Percentiles rank a stretch among this genome's conserved stretches.
These are phyloP conservation scores for Drosophila rhopaloa DNA, from an alignment of 1,140 invertebrate species.

Conservation along the genomic window DNA sequence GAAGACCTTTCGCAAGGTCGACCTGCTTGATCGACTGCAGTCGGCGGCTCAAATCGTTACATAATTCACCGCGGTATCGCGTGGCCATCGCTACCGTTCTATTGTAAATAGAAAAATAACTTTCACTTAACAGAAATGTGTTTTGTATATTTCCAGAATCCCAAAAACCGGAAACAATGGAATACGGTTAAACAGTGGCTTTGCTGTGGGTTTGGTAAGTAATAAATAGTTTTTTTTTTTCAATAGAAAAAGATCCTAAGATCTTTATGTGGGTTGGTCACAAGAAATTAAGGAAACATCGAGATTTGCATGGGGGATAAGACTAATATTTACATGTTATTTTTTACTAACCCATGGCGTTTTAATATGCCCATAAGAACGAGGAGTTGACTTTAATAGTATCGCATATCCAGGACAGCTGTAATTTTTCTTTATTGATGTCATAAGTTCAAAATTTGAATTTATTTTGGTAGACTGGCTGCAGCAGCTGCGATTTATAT, in stretches of 20 bases:
- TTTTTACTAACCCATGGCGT: background rate
- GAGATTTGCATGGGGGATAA: too few species aligned
- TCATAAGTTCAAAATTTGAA: slow-evolving; percentile 6
- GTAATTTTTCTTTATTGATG: slow-evolving; percentile 10
- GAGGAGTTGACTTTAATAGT: slow-evolving; percentile 2
- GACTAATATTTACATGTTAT: background rate
- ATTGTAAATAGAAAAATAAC: slow-evolving; percentile 18
- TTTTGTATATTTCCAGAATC: slow-evolving; percentile 53
- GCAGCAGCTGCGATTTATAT: slow-evolving; percentile 54
- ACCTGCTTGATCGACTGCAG: background rate
- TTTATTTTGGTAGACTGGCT: slow-evolving; percentile 40
- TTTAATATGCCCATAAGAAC: background rate
- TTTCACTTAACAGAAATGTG: slow-evolving; percentile 10
- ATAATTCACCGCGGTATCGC: slow-evolving; percentile 32
- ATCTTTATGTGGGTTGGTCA: background rate
- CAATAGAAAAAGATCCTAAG: too few species aligned
- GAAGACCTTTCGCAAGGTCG: slow-evolving; percentile 13
- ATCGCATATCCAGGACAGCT: slow-evolving; percentile 52
- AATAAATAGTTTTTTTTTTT: background rate
- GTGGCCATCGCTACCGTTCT: slow-evolving; percentile 28
- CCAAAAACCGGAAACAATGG: slow-evolving; percentile 49
- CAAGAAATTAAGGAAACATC: background rate
- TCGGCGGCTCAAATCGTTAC: slow-evolving; percentile 48
- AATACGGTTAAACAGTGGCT: slow-evolving; percentile 7
- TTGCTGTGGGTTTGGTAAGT: slow-evolving; percentile 54